Evolutionary conservation across 2,113 vertebrate genomes (phyloP).

Genomic region (Barbus barbus): DNA sequence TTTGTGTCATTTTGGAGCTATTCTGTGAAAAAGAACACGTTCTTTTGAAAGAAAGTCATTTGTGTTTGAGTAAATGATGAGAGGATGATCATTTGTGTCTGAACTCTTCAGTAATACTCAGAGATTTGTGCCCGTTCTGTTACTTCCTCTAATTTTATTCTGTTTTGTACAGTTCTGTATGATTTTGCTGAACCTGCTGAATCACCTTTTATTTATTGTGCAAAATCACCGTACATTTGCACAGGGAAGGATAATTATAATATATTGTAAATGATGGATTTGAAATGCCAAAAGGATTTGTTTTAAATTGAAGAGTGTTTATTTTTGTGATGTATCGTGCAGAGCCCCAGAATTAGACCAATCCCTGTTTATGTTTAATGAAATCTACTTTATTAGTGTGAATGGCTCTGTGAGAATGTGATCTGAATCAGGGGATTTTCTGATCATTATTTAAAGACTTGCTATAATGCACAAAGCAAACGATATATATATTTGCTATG

Average conservation of each 20-base stretch:
- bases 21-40: no score
- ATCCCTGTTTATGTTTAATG: conserved; percentile 46
- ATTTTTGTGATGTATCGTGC: conserved; percentile 59
- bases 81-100: not conserved
- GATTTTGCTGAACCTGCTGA: conserved; percentile 55
- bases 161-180: conserved; percentile 15
- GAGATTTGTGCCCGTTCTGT: conserved; percentile 43
- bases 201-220: conserved; percentile 64
- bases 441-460: conserved; percentile 46
- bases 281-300: conserved; percentile 62
- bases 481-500: conserved; percentile 43
- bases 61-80: not conserved
- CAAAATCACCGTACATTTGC: conserved; percentile 43
- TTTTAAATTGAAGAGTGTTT: conserved; percentile 59
- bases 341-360: conserved; percentile 40
- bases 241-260: conserved; percentile 58
- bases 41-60: no score
- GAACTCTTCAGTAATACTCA: not conserved
- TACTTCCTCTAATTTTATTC: conserved; percentile 55
- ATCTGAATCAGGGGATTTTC: conserved; percentile 48
- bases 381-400: conserved; percentile 17
- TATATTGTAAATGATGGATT: conserved; percentile 52
- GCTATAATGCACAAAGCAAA: conserved; percentile 27
- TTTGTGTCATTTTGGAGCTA: no score
- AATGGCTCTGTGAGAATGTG: conserved; percentile 14